phyloP scores from a whole-genome alignment of 2,113 vertebrate genomes.

The Perccottus glenii region DNA sequence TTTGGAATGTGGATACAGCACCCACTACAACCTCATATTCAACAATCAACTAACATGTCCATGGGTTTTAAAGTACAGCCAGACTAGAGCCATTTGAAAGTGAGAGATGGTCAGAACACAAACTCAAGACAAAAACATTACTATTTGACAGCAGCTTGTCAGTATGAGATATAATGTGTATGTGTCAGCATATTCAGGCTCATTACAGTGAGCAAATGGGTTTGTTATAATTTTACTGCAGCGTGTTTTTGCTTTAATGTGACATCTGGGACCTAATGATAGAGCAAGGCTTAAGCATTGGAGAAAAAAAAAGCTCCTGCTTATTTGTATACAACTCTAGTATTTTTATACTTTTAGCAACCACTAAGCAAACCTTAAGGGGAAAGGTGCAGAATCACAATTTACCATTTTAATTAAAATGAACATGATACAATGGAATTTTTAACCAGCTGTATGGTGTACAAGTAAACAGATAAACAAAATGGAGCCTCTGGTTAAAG shows the following conservation, averaged over 20 bases:
- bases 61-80: not conserved
- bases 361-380: conserved; percentile 24
- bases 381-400: not conserved
- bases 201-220: not conserved
- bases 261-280: conserved; percentile 5
- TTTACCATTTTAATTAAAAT: conserved; percentile 3
- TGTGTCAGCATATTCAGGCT: conserved; percentile 5
- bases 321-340: not conserved
- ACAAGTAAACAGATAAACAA: conserved; percentile 38
- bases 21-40: conserved; percentile 17
- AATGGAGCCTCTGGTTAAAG: conserved; percentile 54
- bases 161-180: not conserved
- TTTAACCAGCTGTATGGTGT: conserved; percentile 24
- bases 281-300: not conserved
- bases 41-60: not conserved
- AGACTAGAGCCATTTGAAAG: not conserved
- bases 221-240: not conserved
- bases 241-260: not conserved
- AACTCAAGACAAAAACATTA: not conserved
- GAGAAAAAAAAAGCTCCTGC: conserved; percentile 1
- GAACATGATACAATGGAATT: conserved; percentile 33
- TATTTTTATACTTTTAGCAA: conserved; percentile 26
- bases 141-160: conserved; percentile 2
- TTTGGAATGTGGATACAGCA: conserved; percentile 16
- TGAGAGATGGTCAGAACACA: not conserved